Evolutionary conservation across 2,888 invertebrate genomes (phyloP), one percentile per base, ranked within the genome.

Genomic region (Lamellibrachia satsuma): DNA sequence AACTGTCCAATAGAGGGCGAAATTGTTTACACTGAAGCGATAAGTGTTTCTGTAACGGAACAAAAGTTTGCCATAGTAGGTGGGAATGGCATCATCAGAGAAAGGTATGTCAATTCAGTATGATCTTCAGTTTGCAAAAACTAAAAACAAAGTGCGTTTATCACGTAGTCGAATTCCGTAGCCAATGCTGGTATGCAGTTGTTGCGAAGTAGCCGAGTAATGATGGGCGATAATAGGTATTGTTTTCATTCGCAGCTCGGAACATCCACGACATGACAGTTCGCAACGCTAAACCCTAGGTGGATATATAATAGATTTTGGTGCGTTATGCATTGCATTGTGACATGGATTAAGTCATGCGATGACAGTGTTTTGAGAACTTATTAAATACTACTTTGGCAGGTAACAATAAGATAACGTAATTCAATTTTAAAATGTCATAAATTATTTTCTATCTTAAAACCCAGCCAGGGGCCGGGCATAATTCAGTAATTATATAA

Each of bases 211-310:
- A 75, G 75, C 75, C 75, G 15, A 22, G 75, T 75, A 75, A 75
- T 75, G 75, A 75, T 75, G 75, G 75, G 75, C 75, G 75, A 75
- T 75, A 75, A 75, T 75, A 75, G 75, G n/a, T 75, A 75, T 75
- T 75, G 75, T 75, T 75, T 75, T 75, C 75, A 75, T 75, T 75
- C 75, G 15, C 2, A 15, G 75, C n/a, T 22, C 15, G 22, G 75
- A 75, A 75, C 75, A 75, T 75, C 22, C 75, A 22, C 75, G 75
- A 75, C 75, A 75, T 75, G 75, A 75, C 75, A 15, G 75, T 75
- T 75, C 75, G 15, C 75, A 22, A n/a, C 75, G 75, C 75, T 15
- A 3, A 75, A 22, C n/a, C 75, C 6, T 11, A 75, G 75, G 75
- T 75, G 75, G 75, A 75, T 75, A 75, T 75, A 15, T 75, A n/a